Evolutionary conservation across 2,888 invertebrate species (phyloP).

Genomic region (Aspidiotus destructor): DNA sequence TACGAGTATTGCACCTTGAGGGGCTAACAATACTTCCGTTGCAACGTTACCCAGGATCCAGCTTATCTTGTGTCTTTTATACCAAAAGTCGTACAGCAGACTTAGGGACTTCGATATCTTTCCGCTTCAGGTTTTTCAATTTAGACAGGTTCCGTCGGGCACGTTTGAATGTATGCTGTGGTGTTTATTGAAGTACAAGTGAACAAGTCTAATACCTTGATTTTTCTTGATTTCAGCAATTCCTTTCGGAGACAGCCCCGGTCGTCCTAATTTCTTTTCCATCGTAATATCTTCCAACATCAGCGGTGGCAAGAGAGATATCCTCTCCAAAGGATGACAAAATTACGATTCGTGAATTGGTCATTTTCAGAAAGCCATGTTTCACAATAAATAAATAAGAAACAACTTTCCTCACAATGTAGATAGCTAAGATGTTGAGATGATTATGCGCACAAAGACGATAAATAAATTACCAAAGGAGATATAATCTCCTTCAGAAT

Average conservation of each 20-base stretch:
- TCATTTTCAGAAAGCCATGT: slow-evolving; percentile 49
- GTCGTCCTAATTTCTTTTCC: slow-evolving; percentile 60
- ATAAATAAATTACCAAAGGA: slow-evolving; percentile 4
- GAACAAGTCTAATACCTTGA: slow-evolving; percentile 19
- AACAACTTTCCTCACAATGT: slow-evolving; percentile 3
- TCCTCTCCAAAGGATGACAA: slow-evolving; percentile 65
- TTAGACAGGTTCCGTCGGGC: too few species aligned
- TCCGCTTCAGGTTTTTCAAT: too few species aligned
- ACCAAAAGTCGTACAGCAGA: too few species aligned
- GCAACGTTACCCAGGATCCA: too few species aligned
- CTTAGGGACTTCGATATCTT: too few species aligned
- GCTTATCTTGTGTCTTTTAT: too few species aligned
- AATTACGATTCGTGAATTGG: slow-evolving; percentile 56
- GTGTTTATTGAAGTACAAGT: too few species aligned
- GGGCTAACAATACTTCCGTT: too few species aligned
- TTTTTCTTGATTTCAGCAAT: slow-evolving; percentile 26
- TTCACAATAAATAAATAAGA: slow-evolving; percentile 13
- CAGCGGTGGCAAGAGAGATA: slow-evolving; percentile 48
- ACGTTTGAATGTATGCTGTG: too few species aligned
- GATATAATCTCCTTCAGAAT: slow-evolving; percentile 7
- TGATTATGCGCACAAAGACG: neutral
- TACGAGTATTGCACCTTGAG: too few species aligned
- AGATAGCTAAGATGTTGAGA: neutral
- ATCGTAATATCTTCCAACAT: slow-evolving; percentile 54
- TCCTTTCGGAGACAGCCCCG: slow-evolving; percentile 21